These are phyloP conservation scores for Spermophilus dauricus DNA, from an alignment of 2,113 vertebrate species.

Conservation along the genomic window DNA sequence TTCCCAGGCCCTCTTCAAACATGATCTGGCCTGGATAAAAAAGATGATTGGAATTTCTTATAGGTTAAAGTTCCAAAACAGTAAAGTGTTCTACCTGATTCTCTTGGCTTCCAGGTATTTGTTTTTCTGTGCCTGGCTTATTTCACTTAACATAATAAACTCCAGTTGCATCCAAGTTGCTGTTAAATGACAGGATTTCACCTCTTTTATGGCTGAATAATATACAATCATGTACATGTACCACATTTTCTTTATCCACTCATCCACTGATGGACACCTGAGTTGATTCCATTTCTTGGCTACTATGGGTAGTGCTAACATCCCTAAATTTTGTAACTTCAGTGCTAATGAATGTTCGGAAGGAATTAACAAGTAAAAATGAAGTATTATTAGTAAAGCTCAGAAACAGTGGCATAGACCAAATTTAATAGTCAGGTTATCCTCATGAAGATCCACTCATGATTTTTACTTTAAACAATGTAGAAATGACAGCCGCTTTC, in stretches of 20 bases:
- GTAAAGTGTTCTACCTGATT: too few species aligned
- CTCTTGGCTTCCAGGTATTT: too few species aligned
- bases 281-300: too few species aligned
- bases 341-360: not conserved
- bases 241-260: not conserved
- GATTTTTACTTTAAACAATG: not conserved
- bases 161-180: not conserved
- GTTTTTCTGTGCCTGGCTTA: too few species aligned
- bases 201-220: not conserved
- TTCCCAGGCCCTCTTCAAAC: too few species aligned
- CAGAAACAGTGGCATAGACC: not conserved
- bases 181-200: not conserved
- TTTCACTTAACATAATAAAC: too few species aligned
- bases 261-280: not conserved
- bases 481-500: not conserved
- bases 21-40: too few species aligned
- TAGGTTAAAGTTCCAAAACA: too few species aligned
- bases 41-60: too few species aligned
- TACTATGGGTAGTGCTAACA: too few species aligned
- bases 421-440: not conserved
- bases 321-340: not conserved
- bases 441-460: not conserved
- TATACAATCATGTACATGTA: not conserved
- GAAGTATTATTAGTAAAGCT: not conserved
- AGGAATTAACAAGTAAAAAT: conserved; percentile 19